Evolutionary conservation across 1,140 invertebrate species (phyloP).

Genomic region (Ladona fulva): DNA sequence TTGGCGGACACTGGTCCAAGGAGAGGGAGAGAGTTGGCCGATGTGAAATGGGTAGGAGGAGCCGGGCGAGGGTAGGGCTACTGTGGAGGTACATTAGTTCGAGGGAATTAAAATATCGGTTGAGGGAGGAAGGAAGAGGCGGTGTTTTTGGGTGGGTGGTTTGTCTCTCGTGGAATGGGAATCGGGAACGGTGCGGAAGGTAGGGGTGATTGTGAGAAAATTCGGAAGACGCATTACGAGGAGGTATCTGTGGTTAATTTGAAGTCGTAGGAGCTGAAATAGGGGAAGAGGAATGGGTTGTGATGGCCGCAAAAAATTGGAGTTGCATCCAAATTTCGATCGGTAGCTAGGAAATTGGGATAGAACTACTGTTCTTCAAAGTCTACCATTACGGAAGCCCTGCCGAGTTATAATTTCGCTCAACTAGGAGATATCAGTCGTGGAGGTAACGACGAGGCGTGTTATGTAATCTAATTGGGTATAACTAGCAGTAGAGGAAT

Average conservation of each 20-base stretch:
- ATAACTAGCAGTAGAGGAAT: too few species aligned
- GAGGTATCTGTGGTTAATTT: background rate
- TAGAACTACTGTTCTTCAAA: too few species aligned
- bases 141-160: background rate
- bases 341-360: too few species aligned
- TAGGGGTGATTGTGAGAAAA: background rate
- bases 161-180: background rate
- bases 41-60: background rate
- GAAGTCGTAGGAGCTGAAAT: background rate
- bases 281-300: too few species aligned
- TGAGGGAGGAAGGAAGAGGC: background rate
- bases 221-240: background rate
- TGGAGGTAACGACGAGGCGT: too few species aligned
- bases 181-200: background rate
- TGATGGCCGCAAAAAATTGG: background rate
- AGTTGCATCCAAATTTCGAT: too few species aligned
- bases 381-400: too few species aligned
- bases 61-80: background rate
- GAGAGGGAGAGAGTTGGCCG: background rate
- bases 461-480: too few species aligned
- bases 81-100: background rate
- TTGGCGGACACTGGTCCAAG: background rate
- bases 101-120: slow-evolving; percentile 1
- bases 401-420: too few species aligned
- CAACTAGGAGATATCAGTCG: too few species aligned